Evolutionary conservation across 2,797 vertebrate genomes (phyloP).

Genomic region (Brachyrhaphis roseni): DNA sequence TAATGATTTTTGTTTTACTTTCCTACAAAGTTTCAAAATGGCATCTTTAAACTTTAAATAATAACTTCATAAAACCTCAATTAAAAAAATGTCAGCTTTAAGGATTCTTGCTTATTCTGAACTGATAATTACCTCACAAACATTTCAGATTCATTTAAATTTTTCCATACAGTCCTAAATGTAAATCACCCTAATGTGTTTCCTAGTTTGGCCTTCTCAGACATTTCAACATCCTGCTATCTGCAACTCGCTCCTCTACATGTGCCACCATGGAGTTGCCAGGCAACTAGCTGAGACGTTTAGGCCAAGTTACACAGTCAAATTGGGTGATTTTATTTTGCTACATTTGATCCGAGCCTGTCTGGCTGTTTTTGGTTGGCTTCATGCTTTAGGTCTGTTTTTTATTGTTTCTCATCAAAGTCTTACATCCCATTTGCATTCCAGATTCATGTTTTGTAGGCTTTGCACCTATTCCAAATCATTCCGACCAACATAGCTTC

Average conservation of each 20-base stretch:
- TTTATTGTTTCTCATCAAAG: neutral
- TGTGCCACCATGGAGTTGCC: neutral
- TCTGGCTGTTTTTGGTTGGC: neutral
- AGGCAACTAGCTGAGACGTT: constrained; percentile 5
- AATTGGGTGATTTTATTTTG: neutral
- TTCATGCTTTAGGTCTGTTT: neutral
- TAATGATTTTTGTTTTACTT: neutral
- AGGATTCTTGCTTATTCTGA: neutral
- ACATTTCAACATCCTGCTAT: neutral
- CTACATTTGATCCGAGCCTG: neutral
- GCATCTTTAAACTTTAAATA: neutral
- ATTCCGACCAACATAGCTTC: neutral
- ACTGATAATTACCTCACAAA: neutral
- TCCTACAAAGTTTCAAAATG: neutral
- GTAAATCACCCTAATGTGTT: neutral
- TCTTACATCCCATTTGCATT: neutral
- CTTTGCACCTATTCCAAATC: neutral
- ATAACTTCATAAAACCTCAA: neutral
- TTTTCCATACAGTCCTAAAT: neutral
- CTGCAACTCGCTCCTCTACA: neutral
- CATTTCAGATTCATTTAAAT: neutral
- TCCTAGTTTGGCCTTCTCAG: neutral
- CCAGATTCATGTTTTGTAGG: neutral
- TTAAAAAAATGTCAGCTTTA: neutral
- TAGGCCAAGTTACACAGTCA: neutral